Evolutionary conservation across 2,113 vertebrate species (phyloP), one percentile per base, ranked within the genome.

Genomic region (Alouatta palliata): DNA sequence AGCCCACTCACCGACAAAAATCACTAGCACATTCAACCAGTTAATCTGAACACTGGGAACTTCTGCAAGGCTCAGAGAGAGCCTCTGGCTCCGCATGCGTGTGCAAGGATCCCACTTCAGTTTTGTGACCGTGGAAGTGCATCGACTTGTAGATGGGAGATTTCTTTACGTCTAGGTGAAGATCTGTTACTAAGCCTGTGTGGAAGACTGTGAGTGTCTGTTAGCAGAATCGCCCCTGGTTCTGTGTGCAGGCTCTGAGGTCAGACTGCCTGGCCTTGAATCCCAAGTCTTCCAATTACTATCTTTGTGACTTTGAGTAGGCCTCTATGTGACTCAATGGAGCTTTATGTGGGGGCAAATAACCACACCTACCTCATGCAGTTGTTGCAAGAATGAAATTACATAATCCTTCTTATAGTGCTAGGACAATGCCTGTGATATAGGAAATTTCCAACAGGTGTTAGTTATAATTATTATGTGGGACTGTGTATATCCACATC

Each of bases 61-160:
- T 80, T 61, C 88, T 37, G 52, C 70, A 79, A 61, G 73, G 14
- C 5, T 54, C 56, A 11, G 35, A 64, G 32, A 32, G 32, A 52
- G 56, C 12, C 45, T 32, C 68, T n/a, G n/a, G 14, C 4, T 32
- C 16, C 8, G 14, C 43, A 27, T 0, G 20, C 5, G 2, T 0
- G 1, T 52, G 54, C 30, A 8, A 20, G 32, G 58, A 58, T 25
- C 40, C 43, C 58, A 17, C 0, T 11, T 66, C n/a, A 47, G 49
- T 91, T 61, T 40, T 10, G 10, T 52, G 56, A 37, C 25, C 23
- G 1, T 20, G 13, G 73, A 32, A 35, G 40, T 27, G 10, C 45
- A 30, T 25, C 35, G 23, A 13, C 61, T 10, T 76, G 3, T 49
- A 16, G 20, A 43, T 8, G 20, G 13, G 35, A 27, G n/a, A 45